Evolutionary conservation across 2,888 invertebrate genomes (phyloP).

Genomic region (Spilarctia lutea): DNA sequence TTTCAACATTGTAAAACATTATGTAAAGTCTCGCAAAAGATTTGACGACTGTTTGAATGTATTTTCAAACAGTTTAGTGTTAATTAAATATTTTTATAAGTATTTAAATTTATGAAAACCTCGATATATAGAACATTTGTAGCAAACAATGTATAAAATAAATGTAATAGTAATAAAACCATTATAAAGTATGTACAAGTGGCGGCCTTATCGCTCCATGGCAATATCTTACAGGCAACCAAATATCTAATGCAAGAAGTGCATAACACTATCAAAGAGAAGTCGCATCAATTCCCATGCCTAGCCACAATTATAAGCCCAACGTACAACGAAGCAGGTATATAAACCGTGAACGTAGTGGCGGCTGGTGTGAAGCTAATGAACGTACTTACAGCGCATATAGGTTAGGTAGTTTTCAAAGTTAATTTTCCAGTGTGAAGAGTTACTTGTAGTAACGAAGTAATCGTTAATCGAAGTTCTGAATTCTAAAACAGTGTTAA

Average conservation of each 20-base stretch:
- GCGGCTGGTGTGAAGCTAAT: constrained; percentile 58
- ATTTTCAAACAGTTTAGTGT: too few relatives aligned
- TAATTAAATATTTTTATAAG: too few relatives aligned
- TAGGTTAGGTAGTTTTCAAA: constrained; percentile 72
- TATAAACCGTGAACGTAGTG: constrained; percentile 25
- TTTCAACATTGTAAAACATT: too few relatives aligned
- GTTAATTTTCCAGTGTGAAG: constrained; percentile 76
- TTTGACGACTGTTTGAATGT: too few relatives aligned
- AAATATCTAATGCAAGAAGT: not conserved
- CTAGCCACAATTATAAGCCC: not conserved
- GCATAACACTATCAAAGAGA: not conserved
- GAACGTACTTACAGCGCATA: constrained; percentile 57
- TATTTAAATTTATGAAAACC: too few relatives aligned
- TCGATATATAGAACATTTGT: too few relatives aligned
- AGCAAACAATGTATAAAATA: too few relatives aligned
- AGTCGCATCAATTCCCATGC: not conserved
- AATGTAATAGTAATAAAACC: too few relatives aligned
- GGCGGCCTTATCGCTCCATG: too few relatives aligned
- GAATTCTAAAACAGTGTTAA: constrained; percentile 56
- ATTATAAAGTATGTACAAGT: too few relatives aligned
- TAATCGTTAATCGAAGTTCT: constrained; percentile 70
- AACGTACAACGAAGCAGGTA: constrained; percentile 8
- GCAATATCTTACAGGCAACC: too few relatives aligned
- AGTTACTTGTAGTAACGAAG: constrained; percentile 60
- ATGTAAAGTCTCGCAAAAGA: too few relatives aligned